Conservation (phyloP, 2,888 invertebrate species). For the Sceliomorpha sp. region DNA sequence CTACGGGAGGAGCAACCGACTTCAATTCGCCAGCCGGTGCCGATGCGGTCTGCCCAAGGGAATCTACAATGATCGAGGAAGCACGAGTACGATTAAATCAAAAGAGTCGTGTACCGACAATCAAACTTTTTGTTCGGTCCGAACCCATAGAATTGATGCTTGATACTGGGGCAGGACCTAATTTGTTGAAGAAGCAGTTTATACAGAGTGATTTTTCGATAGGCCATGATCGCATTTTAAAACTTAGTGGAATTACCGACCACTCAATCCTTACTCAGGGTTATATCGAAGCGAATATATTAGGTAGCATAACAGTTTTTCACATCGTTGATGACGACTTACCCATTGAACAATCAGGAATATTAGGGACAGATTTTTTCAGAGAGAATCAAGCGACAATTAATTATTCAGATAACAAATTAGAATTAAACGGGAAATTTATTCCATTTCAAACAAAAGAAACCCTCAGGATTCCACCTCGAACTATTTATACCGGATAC, state of each 20-base stretch:
- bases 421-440: conserved; percentile 3
- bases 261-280: conserved; percentile 18
- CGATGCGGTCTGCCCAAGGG: neutral
- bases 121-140: neutral
- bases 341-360: conserved; percentile 32
- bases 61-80: conserved; percentile 7
- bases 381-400: conserved; percentile 11
- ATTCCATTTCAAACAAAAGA: conserved; percentile 8
- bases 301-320: conserved; percentile 15
- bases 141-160: conserved; percentile 20
- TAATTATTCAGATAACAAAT: conserved; percentile 13
- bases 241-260: conserved; percentile 33
- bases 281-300: conserved; percentile 10
- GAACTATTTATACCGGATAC: neutral
- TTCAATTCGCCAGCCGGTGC: too few species aligned
- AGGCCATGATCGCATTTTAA: conserved; percentile 7
- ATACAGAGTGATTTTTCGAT: neutral
- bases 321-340: conserved; percentile 29
- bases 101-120: conserved; percentile 5
- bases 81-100: conserved; percentile 20
- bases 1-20: conserved; percentile 5
- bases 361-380: conserved; percentile 41
- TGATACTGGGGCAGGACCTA: conserved; percentile 39
- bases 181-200: conserved; percentile 25
- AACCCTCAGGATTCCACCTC: neutral